phyloP scores from a whole-genome alignment of 1,140 invertebrate genomes.

The Anagrus nilaparvatae region DNA sequence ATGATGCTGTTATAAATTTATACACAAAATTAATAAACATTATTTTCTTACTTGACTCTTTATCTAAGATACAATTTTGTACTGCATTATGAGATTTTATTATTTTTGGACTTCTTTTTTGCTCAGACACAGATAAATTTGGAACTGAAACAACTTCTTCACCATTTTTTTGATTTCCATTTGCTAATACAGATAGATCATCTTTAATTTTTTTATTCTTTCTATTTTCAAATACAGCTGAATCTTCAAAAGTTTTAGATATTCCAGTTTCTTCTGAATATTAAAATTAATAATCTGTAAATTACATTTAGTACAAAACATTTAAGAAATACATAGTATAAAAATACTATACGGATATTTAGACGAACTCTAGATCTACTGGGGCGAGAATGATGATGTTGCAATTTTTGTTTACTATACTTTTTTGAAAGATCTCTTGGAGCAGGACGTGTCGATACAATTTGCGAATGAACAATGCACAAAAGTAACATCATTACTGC shows the following conservation, averaged over 20 bases:
- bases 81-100: too few relatives aligned
- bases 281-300: background rate
- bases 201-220: too few relatives aligned
- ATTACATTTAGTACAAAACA: background rate
- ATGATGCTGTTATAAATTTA: too few relatives aligned
- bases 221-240: constrained; percentile 11
- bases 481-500: constrained; percentile 68
- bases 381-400: constrained; percentile 28
- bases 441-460: constrained; percentile 61
- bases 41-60: too few relatives aligned
- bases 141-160: background rate
- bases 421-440: constrained; percentile 26
- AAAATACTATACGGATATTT: constrained; percentile 32
- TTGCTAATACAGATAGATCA: too few relatives aligned
- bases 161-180: constrained; percentile 12
- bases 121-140: constrained; percentile 19
- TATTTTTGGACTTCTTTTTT: too few relatives aligned
- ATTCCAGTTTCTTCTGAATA: constrained; percentile 28
- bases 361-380: constrained; percentile 32
- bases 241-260: constrained; percentile 36
- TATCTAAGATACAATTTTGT: too few relatives aligned
- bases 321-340: constrained; percentile 12
- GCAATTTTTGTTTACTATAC: constrained; percentile 28
- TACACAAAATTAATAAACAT: too few relatives aligned
- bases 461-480: constrained; percentile 83